phyloP scores from a whole-genome alignment of 2,888 invertebrate genomes.

The Dexiosoma caninum region DNA sequence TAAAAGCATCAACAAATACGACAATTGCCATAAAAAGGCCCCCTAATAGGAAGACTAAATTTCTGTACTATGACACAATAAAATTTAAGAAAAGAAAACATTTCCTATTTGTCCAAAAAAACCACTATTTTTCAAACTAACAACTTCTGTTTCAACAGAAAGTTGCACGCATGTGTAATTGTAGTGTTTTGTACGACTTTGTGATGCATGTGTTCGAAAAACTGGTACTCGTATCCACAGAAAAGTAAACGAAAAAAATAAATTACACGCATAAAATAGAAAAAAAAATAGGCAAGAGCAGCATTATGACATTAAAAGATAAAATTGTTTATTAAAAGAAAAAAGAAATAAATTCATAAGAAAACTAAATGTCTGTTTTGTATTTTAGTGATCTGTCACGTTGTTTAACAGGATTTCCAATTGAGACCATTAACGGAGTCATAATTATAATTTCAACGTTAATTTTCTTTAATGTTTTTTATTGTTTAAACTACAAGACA shows the following conservation, averaged over 20 bases:
- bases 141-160: not conserved
- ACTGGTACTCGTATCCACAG: not conserved
- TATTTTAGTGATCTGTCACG: slow-evolving; percentile 6
- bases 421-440: not conserved
- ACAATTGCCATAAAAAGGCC: too few relatives aligned
- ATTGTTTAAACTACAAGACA: not conserved
- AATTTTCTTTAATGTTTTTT: not conserved
- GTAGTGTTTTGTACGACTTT: not conserved
- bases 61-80: too few relatives aligned
- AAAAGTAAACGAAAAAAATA: not conserved
- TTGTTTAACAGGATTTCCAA: not conserved
- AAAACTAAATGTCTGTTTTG: not conserved
- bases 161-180: not conserved
- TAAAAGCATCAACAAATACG: too few relatives aligned
- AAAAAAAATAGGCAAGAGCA: not conserved
- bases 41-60: too few relatives aligned
- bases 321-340: not conserved
- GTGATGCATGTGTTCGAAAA: not conserved
- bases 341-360: too few relatives aligned
- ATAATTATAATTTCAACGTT: slow-evolving; percentile 12
- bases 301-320: not conserved
- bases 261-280: not conserved
- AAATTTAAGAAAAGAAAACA: not conserved
- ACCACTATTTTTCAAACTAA: not conserved
- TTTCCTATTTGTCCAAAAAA: slow-evolving; percentile 36